Conservation (phyloP, 2,797 vertebrate genomes). For the Mareca penelope region DNA sequence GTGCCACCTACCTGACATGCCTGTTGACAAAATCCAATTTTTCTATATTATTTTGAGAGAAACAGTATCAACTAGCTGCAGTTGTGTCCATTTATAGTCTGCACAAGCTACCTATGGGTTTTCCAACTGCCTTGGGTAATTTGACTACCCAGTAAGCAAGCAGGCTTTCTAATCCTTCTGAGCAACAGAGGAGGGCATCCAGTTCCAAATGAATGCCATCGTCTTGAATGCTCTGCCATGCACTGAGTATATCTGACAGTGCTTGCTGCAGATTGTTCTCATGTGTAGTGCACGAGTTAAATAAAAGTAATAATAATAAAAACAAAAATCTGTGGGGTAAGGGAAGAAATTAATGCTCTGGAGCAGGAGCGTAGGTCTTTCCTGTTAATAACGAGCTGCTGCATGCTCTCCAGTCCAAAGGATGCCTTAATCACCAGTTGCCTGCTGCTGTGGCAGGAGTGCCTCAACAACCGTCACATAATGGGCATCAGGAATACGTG, state of each 20-base stretch:
- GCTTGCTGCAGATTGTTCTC: neutral
- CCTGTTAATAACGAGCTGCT: neutral
- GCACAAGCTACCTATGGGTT: slow-evolving; percentile 25
- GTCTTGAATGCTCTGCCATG: neutral
- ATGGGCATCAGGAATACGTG: neutral
- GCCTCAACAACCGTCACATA: neutral
- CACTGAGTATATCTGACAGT: neutral
- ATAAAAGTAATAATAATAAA: neutral
- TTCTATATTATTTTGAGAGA: neutral
- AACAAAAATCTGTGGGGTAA: neutral
- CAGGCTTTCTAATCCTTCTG: slow-evolving; percentile 24
- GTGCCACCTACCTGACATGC: neutral
- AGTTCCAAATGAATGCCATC: slow-evolving; percentile 15
- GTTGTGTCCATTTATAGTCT: slow-evolving; percentile 3
- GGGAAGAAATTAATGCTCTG: neutral
- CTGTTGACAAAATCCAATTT: neutral
- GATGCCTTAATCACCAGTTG: slow-evolving; percentile 6
- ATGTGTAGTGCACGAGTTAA: neutral
- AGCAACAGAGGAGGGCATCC: slow-evolving; percentile 8
- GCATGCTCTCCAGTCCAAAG: neutral
- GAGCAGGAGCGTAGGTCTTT: neutral
- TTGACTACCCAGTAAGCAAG: slow-evolving; percentile 30
- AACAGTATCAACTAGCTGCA: neutral
- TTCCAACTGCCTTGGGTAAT: slow-evolving; percentile 12
- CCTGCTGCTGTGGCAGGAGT: neutral